phyloP scores from a whole-genome alignment of 2,113 vertebrate species.

The Xenotilapia longispinis region DNA sequence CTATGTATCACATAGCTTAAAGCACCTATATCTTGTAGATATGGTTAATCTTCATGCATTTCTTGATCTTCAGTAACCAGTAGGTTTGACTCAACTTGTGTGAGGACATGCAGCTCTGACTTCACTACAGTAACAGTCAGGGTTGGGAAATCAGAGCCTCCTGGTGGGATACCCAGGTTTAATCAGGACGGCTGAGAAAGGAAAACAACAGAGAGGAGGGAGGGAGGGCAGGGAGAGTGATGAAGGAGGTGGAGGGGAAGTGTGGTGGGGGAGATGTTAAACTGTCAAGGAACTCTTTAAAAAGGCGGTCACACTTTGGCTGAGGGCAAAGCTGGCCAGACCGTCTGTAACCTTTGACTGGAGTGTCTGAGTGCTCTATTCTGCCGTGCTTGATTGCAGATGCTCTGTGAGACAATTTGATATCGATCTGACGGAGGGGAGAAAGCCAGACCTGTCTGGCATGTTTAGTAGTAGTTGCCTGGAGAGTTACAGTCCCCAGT shows the following conservation, averaged over 20 bases:
- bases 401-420: conserved; percentile 42
- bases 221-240: not conserved
- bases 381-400: conserved; percentile 31
- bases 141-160: conserved; percentile 48
- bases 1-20: not conserved
- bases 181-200: conserved; percentile 52
- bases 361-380: conserved; percentile 22
- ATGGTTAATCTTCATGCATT: conserved; percentile 13
- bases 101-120: conserved; percentile 38
- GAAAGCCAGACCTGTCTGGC: conserved; percentile 33
- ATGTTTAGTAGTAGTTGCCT: conserved; percentile 46
- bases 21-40: not conserved
- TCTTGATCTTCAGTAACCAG: not conserved
- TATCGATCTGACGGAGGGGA: conserved; percentile 33
- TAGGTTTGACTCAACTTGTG: conserved; percentile 6
- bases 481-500: conserved; percentile 34
- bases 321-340: conserved; percentile 1
- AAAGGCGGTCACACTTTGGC: conserved; percentile 36
- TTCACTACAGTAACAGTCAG: conserved; percentile 54
- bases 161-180: conserved; percentile 37
- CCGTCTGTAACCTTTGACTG: conserved; percentile 68
- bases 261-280: conserved; percentile 40
- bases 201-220: conserved; percentile 29
- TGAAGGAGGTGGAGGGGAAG: not conserved
- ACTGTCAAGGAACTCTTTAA: conserved; percentile 78